Evolutionary conservation across 2,797 vertebrate genomes (phyloP).

Genomic region (Macropodus opercularis): DNA sequence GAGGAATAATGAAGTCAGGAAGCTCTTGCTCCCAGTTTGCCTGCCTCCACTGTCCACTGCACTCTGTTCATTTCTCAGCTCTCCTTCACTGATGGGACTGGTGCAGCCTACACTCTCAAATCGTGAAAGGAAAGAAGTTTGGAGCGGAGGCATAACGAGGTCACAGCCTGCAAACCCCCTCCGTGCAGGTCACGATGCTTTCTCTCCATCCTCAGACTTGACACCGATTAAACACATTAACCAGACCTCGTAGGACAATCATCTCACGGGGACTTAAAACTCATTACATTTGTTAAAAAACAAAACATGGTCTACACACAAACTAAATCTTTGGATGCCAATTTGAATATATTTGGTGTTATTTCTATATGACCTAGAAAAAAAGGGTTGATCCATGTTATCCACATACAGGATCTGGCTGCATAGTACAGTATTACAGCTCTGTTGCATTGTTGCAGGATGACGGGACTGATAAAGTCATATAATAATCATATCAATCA

Average conservation of each 20-base stretch:
- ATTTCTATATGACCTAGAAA: background rate
- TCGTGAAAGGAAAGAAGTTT: slow-evolving; percentile 14
- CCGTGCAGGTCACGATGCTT: slow-evolving; percentile 2
- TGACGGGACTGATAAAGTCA: too few species aligned
- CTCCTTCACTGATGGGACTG: slow-evolving; percentile 45
- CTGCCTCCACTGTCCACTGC: background rate
- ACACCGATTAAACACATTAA: slow-evolving; percentile 3
- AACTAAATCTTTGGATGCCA: background rate
- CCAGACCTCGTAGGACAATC: slow-evolving; percentile 19
- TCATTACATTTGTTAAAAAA: slow-evolving; percentile 6
- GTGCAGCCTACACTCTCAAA: slow-evolving; percentile 40
- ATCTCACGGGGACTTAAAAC: slow-evolving; percentile 36
- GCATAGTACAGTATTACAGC: too few species aligned
- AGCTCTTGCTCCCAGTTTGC: slow-evolving; percentile 7
- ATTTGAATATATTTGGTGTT: background rate
- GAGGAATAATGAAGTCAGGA: slow-evolving; percentile 21
- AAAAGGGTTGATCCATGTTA: background rate
- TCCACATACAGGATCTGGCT: background rate
- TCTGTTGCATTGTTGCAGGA: too few species aligned
- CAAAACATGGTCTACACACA: background rate
- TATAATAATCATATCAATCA: too few species aligned
- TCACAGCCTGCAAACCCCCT: background rate
- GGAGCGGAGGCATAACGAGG: slow-evolving; percentile 2
- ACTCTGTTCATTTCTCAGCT: background rate
- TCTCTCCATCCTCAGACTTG: slow-evolving; percentile 19